Evolutionary conservation across 2,888 invertebrate species (phyloP).

Genomic region (Diadegma fenestrale): DNA sequence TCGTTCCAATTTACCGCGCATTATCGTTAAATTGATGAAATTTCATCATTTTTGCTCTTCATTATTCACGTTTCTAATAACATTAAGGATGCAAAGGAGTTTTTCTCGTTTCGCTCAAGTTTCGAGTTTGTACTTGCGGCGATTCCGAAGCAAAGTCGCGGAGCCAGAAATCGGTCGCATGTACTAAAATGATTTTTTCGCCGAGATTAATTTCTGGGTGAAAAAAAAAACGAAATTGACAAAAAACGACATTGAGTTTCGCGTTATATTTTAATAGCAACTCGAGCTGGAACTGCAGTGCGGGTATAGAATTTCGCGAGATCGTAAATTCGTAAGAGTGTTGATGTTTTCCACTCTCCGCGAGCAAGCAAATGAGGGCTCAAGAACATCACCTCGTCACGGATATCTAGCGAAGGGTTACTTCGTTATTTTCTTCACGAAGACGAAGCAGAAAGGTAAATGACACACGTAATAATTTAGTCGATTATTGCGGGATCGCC

Average conservation of each 20-base stretch:
- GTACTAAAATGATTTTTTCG: not conserved
- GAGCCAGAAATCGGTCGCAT: not conserved
- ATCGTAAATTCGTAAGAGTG: slow-evolving; percentile 57
- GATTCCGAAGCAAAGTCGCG: not conserved
- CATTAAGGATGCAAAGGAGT: too few relatives aligned
- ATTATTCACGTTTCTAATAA: not conserved
- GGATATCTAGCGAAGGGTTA: slow-evolving; percentile 55
- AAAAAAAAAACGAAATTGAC: not conserved
- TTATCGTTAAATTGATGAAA: not conserved
- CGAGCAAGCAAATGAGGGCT: slow-evolving; percentile 25
- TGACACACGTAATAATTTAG: slow-evolving; percentile 51
- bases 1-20: too few relatives aligned
- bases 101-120: not conserved
- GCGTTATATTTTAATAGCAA: slow-evolving; percentile 12
- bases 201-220: not conserved
- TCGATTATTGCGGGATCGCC: slow-evolving; percentile 61
- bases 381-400: slow-evolving; percentile 51
- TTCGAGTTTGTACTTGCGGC: not conserved
- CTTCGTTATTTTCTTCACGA: slow-evolving; percentile 28
- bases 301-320: slow-evolving; percentile 22
- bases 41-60: not conserved
- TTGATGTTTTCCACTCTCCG: not conserved
- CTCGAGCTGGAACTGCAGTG: not conserved
- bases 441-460: slow-evolving; percentile 22
- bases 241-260: not conserved